These are phyloP conservation scores for Drosophila crucigera DNA, from an alignment of 2,888 invertebrate genomes.

Conservation along the genomic window DNA sequence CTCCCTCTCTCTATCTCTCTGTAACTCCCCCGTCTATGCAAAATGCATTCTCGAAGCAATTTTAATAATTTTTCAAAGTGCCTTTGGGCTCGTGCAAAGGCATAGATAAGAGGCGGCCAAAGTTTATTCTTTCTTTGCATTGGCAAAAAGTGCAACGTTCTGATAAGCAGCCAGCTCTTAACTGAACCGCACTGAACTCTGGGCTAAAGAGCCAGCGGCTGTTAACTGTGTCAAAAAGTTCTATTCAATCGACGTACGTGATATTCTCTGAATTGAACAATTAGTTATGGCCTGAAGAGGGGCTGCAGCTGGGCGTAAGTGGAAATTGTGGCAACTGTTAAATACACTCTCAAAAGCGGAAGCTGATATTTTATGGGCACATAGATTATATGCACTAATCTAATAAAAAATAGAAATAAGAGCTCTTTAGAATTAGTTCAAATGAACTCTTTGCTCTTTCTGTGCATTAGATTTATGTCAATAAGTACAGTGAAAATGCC, in stretches of 20 bases:
- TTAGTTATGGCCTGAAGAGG: constrained; percentile 33
- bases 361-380: not conserved
- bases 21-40: constrained; percentile 22
- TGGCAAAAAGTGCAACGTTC: constrained; percentile 74
- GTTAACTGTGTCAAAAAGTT: constrained; percentile 77
- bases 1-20: not conserved
- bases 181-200: constrained; percentile 16
- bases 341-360: not conserved
- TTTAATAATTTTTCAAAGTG: constrained; percentile 71
- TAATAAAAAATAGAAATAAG: not conserved
- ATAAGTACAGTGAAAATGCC: not conserved
- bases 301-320: constrained; percentile 2
- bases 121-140: constrained; percentile 44
- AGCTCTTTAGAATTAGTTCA: not conserved
- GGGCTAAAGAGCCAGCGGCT: constrained; percentile 55
- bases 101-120: constrained; percentile 63
- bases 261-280: constrained; percentile 46
- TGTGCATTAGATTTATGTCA: not conserved
- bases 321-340: constrained; percentile 24
- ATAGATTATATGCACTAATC: not conserved
- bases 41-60: constrained; percentile 72
- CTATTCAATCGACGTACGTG: constrained; percentile 50
- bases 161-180: constrained; percentile 62
- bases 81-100: constrained; percentile 54
- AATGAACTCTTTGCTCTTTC: not conserved